phyloP scores from a whole-genome alignment of 2,113 vertebrate species.

The Syngnathoides biaculeatus region DNA sequence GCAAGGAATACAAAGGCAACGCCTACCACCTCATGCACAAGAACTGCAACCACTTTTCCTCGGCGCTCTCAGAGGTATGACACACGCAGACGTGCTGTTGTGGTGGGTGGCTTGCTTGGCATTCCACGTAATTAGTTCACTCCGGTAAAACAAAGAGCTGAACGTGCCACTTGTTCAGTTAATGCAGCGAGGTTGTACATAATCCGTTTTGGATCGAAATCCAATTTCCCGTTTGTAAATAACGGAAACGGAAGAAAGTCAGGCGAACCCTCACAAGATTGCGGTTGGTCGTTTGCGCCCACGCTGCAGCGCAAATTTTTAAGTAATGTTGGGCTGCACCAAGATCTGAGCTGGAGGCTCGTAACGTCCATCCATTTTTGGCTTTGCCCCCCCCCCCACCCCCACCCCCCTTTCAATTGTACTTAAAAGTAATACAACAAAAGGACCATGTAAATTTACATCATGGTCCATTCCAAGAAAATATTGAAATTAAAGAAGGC shows the following conservation, averaged over 20 bases:
- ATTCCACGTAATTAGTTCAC: background rate
- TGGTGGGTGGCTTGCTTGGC: background rate
- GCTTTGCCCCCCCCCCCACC: too few relatives aligned
- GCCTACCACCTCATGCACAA: slow-evolving; percentile 99
- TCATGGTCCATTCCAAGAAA: background rate
- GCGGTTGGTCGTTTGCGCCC: too few relatives aligned
- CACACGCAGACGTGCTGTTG: background rate
- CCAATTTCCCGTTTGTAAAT: background rate
- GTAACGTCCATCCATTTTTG: too few relatives aligned
- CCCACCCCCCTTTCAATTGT: too few relatives aligned
- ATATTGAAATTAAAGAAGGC: background rate
- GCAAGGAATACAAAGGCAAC: slow-evolving; percentile 97
- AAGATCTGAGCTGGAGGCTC: too few relatives aligned
- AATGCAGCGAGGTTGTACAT: background rate
- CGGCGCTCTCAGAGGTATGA: slow-evolving; percentile 90
- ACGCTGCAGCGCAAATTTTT: too few relatives aligned
- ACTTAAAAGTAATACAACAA: too few relatives aligned
- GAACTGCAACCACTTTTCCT: slow-evolving; percentile 99
- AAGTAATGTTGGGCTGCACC: too few relatives aligned
- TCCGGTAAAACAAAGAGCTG: background rate
- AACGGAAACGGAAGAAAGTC: background rate
- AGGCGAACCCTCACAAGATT: too few relatives aligned
- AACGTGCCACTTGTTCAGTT: background rate
- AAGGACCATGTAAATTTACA: too few relatives aligned
- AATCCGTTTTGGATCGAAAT: background rate